These are phyloP conservation scores for Rhodeus uyekii DNA, from an alignment of 2,797 vertebrate genomes.

Conservation along the genomic window DNA sequence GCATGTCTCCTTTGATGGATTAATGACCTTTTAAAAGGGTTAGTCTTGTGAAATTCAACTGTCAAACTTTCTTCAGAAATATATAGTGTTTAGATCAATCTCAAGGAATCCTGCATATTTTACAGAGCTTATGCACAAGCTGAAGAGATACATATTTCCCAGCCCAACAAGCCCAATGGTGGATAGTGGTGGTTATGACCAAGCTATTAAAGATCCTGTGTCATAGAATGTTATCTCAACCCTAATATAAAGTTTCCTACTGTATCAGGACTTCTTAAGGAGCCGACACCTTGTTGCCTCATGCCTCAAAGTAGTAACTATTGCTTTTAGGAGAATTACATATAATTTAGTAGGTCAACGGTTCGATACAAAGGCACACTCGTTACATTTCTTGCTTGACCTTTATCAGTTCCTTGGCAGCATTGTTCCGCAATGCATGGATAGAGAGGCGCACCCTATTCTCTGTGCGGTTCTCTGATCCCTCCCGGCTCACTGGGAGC, in stretches of 20 bases:
- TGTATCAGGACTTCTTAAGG: conserved; percentile 27
- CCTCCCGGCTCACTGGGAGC: conserved; percentile 59
- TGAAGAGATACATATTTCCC: background rate
- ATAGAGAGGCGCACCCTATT: conserved; percentile 60
- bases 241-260: background rate
- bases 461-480: conserved; percentile 60
- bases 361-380: conserved; percentile 30
- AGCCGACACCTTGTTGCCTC: background rate
- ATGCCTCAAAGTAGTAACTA: conserved; percentile 1
- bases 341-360: background rate
- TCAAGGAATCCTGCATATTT: background rate
- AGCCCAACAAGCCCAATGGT: background rate
- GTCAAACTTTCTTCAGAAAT: background rate
- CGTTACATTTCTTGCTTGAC: conserved; percentile 54
- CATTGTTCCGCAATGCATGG: conserved; percentile 54
- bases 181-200: background rate
- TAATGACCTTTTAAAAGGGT: conserved; percentile 47
- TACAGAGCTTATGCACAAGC: background rate
- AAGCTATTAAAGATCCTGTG: background rate
- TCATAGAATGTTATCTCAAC: background rate
- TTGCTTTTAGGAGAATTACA: conserved; percentile 8
- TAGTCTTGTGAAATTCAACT: conserved; percentile 8
- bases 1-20: conserved; percentile 36
- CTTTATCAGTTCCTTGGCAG: conserved; percentile 52
- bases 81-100: background rate